Evolutionary conservation across 2,113 vertebrate species (phyloP), one percentile per base, ranked within the genome.

Genomic region (Sakesphorus luctuosus): DNA sequence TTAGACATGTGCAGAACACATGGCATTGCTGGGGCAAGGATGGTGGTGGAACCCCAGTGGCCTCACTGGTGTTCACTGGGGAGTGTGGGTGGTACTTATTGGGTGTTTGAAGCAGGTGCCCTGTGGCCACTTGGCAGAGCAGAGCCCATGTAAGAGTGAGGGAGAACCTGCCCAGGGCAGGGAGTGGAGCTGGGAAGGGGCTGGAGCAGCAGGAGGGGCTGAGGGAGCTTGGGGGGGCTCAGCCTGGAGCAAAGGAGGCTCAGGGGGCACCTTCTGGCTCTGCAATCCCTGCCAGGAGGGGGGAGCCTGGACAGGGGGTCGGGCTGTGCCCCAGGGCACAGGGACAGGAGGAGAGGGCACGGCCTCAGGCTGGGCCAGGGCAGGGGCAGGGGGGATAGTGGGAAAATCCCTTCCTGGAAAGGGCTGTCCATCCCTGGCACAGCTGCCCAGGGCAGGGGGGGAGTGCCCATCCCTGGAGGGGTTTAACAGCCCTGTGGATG

Each of bases 1-100:
- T 29, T 1, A 12, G 40, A 18, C 19, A 6, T 4, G 0, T 1
- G 10, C n/a, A 67, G 29, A 38, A 11, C 14, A 9, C 7, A 0
- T 1, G 16, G 17, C 11, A 0, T 7, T 19, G 47, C 31, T 58
- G 44, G 2, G 23, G 13, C 53, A 35, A 1, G 43, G 79, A 3
- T 4, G 40, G 8, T 33, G 84, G n/a, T 17, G 72, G 69, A 0
- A 18, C 44, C 23, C 61, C 62, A 10, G 62, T n/a, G 26, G 25
- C 62, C 31, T 29, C 35, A 14, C 21, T 25, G 78, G 61, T 18
- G 46, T 7, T 47, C 23, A 3, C 29, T 29, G 47, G 10, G 0
- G 25, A 18, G 5, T 16, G 58, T 18, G 40, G 40, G 3, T 3
- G 35, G 52, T 0, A 18, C 40, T 1, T 3, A 21, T 20, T 3